Conservation (phyloP, 1,140 invertebrate species). For the Panagrolaimus sp. region DNA sequence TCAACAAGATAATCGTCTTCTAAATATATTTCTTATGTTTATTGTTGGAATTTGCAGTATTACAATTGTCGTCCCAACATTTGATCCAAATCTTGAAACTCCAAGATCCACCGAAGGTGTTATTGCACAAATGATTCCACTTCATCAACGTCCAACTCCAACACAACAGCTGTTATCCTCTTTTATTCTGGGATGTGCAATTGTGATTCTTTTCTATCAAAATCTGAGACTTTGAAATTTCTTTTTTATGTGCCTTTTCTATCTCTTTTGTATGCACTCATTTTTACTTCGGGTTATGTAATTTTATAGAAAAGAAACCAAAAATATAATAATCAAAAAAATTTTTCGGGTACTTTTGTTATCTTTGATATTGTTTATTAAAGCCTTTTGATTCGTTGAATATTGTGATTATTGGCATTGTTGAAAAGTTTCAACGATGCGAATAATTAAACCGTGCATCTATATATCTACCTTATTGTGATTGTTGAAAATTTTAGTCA, state of each 20-base stretch:
- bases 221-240: neutral
- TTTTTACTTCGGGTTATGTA: no score
- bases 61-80: neutral
- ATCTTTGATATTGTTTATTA: no score
- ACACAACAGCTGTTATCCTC: neutral
- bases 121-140: neutral
- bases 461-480: no score
- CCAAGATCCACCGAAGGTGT: neutral
- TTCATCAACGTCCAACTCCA: neutral
- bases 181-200: neutral
- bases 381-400: no score
- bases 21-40: neutral
- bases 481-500: no score
- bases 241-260: neutral
- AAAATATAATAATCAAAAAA: no score
- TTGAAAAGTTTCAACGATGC: no score
- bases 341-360: no score
- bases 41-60: neutral
- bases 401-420: no score
- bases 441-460: no score
- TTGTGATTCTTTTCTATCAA: conserved; percentile 6
- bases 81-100: neutral
- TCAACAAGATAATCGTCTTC: neutral
- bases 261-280: no score
- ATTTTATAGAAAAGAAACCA: no score